Base-by-base conservation (phyloP, 2,888 invertebrate genomes). In the Eulithis prunata region DNA sequence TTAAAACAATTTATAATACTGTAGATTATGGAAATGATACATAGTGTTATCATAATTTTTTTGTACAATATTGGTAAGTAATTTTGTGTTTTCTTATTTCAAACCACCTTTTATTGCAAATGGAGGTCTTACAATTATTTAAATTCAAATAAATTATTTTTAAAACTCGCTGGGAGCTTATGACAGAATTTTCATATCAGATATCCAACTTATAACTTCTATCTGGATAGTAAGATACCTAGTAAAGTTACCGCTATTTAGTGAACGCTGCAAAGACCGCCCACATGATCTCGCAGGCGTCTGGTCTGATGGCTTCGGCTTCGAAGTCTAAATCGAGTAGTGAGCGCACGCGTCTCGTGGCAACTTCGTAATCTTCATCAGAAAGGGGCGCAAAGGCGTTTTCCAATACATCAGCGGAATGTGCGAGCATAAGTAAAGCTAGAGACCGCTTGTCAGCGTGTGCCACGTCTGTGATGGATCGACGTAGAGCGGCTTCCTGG, bases 361-460 rank as follows among this genome's bases (percentile, higher is more conserved):
- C 99, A 77, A 99, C 94, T 92, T 99, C 99, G 86, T 99, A 99
- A 91, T 99, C 99, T 82, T 99, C 99, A 80, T 98, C 98, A 59
- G 97, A 97, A 11, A 99, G 95, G 3, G 99, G 99, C 28, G 99
- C 98, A 90, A 99, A 99, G 61, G 99, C 99, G 91, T 99, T 99
- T 93, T 99, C 99, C 63, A 99, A 94, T 32, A 99, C 99, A 90
- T 99, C 99, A 60, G 99, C 98, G 8, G 99, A 98, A 88, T 99
- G 99, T 36, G 99, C 99, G 78, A 99, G 94, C 90, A 98, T 97
- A 83, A 99, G 96, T 69, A 99, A 94, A 54, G 99, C 97, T 81
- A 99, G 92, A 86, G 98, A 96, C 62, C 99, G 95, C 88, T 97
- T 98, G 87, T 99, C 99, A 95, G 99, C 99, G 78, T 99, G 96